Percentiles rank a stretch among this genome's conserved stretches.
phyloP scores from a whole-genome alignment of 2,113 vertebrate genomes.

The Pungitius pungitius region DNA sequence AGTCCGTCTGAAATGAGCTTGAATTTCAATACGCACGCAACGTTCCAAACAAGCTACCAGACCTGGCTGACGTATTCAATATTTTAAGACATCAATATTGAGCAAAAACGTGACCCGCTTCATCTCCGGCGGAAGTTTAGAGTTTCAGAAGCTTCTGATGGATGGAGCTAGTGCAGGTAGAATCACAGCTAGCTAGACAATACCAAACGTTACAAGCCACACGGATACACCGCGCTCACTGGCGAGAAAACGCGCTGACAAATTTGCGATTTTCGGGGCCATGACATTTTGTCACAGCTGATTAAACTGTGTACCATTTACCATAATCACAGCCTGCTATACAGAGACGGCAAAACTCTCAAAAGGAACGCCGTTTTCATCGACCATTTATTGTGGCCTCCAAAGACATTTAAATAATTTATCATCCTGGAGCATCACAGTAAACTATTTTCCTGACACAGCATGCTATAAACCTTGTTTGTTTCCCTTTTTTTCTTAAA shows the following conservation, averaged over 20 bases:
- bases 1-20: conserved; percentile 44
- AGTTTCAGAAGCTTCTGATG: conserved; percentile 56
- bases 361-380: conserved; percentile 61
- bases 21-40: conserved; percentile 26
- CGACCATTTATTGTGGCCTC: conserved; percentile 73
- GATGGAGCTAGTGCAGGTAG: conserved; percentile 29
- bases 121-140: conserved; percentile 42
- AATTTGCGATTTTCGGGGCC: conserved; percentile 16
- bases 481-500: conserved; percentile 33
- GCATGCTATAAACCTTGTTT: conserved; percentile 48
- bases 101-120: conserved; percentile 41
- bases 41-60: conserved; percentile 33
- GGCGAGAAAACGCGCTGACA: conserved; percentile 29
- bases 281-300: conserved; percentile 54
- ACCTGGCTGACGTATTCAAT: conserved; percentile 51
- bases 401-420: conserved; percentile 68
- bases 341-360: conserved; percentile 55
- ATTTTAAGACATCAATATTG: conserved; percentile 54
- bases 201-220: conserved; percentile 23
- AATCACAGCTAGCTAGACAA: conserved; percentile 27
- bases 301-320: conserved; percentile 62
- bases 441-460: conserved; percentile 31
- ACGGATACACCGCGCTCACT: not conserved
- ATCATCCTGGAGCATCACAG: conserved; percentile 64
- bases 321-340: conserved; percentile 58